Evolutionary conservation across 53 echinoderm and acorn worm species (phyloP), one percentile per base, ranked within the genome.

Genomic region (Patiria pectinifera): DNA sequence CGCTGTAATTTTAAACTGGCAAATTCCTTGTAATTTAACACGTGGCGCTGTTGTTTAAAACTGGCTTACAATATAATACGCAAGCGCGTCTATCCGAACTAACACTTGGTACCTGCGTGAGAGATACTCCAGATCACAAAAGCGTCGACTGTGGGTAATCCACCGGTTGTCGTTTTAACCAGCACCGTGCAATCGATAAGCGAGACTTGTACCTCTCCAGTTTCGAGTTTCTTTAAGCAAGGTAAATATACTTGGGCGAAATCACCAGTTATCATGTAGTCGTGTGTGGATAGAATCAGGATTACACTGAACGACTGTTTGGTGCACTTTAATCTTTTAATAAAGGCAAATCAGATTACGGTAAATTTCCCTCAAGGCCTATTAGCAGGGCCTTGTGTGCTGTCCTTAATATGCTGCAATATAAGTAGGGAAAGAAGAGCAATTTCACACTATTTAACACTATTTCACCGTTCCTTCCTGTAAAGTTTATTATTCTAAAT

Each of bases 211-310:
- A 18, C 78, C 88, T 88, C 88, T 88, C 61, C 35, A 62, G 88
- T 78, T 88, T 78, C 88, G 46, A 78, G 76, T 88, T 78, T 88
- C 78, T 88, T 88, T 61, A 62, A 77, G 45, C 78, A 60, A 78
- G 47, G 88, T 88, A 88, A 88, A 88, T 88, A 88, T 60, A 88
- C 88, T 88, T 78, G 24, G 61, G 78, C 88, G 44, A 77, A 77
- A 78, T 88, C 78, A 62, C 58, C 16, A 22, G 77, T 58, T 77
- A 88, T 88, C 88, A 76, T 61, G 77, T 15, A 25, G 77, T 77
- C 61, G 58, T 59, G 87, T 87, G 14, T 12, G 71, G 78, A 26
- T 14, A 23, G 26, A 82, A 19, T 59, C 19, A 59, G 78, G 23
- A 26, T 10, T 21, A 23, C 6, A 43, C 61, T 43, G 4, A 74